A percentile compares a stretch with the other conserved stretches of the same genome.
These are phyloP conservation scores for Euphonia xanthogaster DNA, from an alignment of 2,797 vertebrate species.

Conservation along the genomic window DNA sequence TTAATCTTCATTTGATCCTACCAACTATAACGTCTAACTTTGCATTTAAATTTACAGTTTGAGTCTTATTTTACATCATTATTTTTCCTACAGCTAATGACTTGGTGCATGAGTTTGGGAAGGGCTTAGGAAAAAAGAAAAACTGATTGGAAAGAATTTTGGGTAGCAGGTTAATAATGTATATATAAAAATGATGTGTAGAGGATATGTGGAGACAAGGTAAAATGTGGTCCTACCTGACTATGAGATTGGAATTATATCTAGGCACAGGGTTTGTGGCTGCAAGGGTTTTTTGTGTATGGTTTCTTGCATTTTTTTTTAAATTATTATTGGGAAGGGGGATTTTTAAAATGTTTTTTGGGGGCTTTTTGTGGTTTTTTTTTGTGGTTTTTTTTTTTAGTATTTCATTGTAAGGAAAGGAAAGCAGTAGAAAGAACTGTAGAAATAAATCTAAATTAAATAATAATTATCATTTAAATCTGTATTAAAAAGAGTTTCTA, in stretches of 20 bases:
- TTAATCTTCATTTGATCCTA: neutral
- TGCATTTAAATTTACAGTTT: neutral
- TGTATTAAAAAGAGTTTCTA: neutral
- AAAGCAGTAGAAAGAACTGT: neutral
- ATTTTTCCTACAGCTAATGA: neutral
- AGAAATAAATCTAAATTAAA: neutral
- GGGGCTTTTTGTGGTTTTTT: accelerated
- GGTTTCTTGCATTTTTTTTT: neutral
- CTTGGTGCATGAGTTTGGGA: neutral
- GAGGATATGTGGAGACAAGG: neutral
- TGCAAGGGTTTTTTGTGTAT: accelerated
- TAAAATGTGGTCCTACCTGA: neutral
- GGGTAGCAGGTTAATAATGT: neutral
- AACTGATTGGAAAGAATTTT: neutral
- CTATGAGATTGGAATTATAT: neutral
- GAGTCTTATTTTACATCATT: neutral
- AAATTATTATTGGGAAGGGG: no score
- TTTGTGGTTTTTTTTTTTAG: no score
- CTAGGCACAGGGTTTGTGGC: accelerated
- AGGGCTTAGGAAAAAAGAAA: neutral
- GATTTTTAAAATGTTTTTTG: accelerated
- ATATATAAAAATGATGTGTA: neutral
- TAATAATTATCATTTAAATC: neutral
- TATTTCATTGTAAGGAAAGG: neutral
- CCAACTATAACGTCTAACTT: neutral